A percentile compares a stretch with the other conserved stretches of the same genome.
phyloP scores from a whole-genome alignment of 2,888 invertebrate species.

The Augiades crinisus region DNA sequence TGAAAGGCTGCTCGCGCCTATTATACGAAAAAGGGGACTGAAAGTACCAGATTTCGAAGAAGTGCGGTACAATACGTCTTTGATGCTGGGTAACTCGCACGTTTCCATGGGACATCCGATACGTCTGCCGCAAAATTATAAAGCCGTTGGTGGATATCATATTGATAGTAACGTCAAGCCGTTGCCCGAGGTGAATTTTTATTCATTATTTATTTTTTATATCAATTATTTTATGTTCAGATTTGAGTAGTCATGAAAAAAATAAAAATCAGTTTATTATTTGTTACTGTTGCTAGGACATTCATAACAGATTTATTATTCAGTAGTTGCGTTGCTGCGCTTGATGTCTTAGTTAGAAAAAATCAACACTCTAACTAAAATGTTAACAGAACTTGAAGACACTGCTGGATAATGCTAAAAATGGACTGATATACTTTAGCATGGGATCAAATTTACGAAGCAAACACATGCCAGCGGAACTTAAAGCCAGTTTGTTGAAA shows the following conservation, averaged over 20 bases:
- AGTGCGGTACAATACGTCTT: slow-evolving; percentile 37
- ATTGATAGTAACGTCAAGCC: slow-evolving; percentile 30
- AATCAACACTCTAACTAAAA: too few relatives aligned
- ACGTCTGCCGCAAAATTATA: slow-evolving; percentile 45
- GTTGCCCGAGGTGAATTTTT: slow-evolving; percentile 41
- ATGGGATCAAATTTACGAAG: slow-evolving; percentile 57
- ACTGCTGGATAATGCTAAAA: slow-evolving; percentile 48
- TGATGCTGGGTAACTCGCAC: slow-evolving; percentile 47
- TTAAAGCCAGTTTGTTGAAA: slow-evolving; percentile 42
- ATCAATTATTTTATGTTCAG: too few relatives aligned
- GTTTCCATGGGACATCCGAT: slow-evolving; percentile 40
- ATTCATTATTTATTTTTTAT: too few relatives aligned
- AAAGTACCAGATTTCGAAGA: slow-evolving; percentile 38
- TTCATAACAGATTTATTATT: too few relatives aligned
- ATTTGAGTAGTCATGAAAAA: too few relatives aligned
- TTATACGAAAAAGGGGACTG: slow-evolving; percentile 36
- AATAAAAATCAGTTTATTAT: too few relatives aligned
- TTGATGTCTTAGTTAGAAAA: too few relatives aligned
- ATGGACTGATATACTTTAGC: slow-evolving; percentile 63
- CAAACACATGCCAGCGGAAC: slow-evolving; percentile 42
- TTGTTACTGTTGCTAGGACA: too few relatives aligned
- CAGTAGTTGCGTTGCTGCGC: too few relatives aligned
- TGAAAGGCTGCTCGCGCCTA: slow-evolving; percentile 36
- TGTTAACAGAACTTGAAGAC: slow-evolving; percentile 47
- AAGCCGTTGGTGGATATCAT: slow-evolving; percentile 48